A percentile compares a stretch with the other conserved stretches of the same genome.
phyloP scores from a whole-genome alignment of 2,113 vertebrate genomes.

The Xerus inauris region DNA sequence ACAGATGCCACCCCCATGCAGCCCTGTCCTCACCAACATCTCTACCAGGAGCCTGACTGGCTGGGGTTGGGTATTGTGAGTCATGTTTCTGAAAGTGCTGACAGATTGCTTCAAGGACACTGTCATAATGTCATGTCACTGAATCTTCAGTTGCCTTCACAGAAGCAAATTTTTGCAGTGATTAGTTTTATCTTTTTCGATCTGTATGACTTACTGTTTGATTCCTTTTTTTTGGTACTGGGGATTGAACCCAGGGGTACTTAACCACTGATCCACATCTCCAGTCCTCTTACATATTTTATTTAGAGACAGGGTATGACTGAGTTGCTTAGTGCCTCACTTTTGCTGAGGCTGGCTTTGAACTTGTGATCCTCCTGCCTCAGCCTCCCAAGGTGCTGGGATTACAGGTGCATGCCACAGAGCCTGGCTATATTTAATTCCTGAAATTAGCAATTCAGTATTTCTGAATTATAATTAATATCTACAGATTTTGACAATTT shows the following conservation, averaged over 20 bases:
- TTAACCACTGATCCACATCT: too few relatives aligned
- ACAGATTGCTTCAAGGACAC: constrained; percentile 38
- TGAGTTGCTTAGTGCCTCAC: too few relatives aligned
- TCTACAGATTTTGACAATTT: not conserved
- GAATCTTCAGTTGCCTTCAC: not conserved
- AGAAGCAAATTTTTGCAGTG: not conserved
- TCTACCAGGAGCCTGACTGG: not conserved
- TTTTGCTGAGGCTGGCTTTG: too few relatives aligned
- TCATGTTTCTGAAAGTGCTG: constrained; percentile 42
- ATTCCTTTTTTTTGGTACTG: too few relatives aligned
- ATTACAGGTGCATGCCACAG: too few relatives aligned
- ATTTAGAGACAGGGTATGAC: too few relatives aligned
- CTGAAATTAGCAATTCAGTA: not conserved
- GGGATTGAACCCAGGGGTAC: too few relatives aligned
- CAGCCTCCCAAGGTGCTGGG: too few relatives aligned
- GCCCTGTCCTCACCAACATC: not conserved
- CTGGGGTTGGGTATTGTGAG: not conserved
- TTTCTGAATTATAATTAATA: constrained; percentile 27
- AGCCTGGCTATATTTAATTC: not conserved
- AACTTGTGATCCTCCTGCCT: too few relatives aligned
- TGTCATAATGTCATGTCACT: not conserved
- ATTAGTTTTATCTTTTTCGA: not conserved
- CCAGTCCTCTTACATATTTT: too few relatives aligned
- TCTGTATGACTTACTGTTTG: not conserved
- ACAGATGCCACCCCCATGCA: not conserved